Evolutionary conservation across 1,140 invertebrate species (phyloP).

Genomic region (Penaeus indicus): DNA sequence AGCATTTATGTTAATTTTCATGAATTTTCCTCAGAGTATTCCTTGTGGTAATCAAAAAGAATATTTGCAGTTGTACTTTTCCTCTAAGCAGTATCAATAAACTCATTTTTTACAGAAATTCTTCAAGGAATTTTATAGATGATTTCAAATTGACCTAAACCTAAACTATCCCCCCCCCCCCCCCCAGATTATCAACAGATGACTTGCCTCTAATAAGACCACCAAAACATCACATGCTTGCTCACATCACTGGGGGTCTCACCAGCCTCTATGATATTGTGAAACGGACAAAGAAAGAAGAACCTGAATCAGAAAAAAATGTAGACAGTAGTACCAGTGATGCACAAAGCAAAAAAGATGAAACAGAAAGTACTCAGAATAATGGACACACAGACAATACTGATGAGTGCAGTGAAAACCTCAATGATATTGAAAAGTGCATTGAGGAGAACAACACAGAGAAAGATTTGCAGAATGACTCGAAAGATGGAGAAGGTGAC

Average conservation of each 20-base stretch:
- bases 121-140: not conserved
- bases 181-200: slow-evolving; percentile 60
- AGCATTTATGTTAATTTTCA: too few species aligned
- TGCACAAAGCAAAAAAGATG: slow-evolving; percentile 24
- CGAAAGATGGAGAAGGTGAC: not conserved
- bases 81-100: not conserved
- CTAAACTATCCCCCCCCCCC: not conserved
- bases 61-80: not conserved
- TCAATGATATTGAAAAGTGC: not conserved
- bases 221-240: slow-evolving; percentile 64
- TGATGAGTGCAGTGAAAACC: slow-evolving; percentile 27
- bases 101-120: not conserved
- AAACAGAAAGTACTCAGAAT: slow-evolving; percentile 22
- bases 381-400: slow-evolving; percentile 46
- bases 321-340: not conserved
- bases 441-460: not conserved
- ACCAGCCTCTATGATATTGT: slow-evolving; percentile 52
- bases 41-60: not conserved
- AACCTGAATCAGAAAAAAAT: slow-evolving; percentile 24
- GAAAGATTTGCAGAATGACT: not conserved
- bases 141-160: not conserved
- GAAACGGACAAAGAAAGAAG: slow-evolving; percentile 56
- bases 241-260: slow-evolving; percentile 63
- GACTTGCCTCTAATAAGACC: slow-evolving; percentile 64
- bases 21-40: too few species aligned